A percentile compares a stretch with the other conserved stretches of the same genome.
Conservation (phyloP, 2,888 invertebrate species). For the Cosmopolites sordidus region DNA sequence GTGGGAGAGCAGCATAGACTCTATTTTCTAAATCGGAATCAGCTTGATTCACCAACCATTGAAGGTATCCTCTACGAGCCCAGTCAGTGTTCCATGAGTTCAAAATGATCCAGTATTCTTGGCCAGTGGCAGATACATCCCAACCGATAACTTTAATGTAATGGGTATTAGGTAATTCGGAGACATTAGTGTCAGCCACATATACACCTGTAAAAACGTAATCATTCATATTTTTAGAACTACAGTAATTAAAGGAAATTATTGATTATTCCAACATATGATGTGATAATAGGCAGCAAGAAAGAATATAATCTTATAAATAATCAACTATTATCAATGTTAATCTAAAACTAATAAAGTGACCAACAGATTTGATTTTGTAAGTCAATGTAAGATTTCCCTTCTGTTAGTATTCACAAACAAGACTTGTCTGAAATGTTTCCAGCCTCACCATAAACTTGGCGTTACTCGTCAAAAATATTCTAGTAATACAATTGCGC, state of each 20-base stretch:
- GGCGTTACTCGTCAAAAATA: too few relatives aligned
- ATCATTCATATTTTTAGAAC: background rate
- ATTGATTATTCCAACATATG: too few relatives aligned
- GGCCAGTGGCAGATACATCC: constrained; percentile 2
- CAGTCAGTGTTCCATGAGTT: constrained; percentile 13
- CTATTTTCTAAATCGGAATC: background rate
- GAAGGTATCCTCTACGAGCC: constrained; percentile 6
- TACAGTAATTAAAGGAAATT: background rate
- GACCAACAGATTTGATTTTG: too few relatives aligned
- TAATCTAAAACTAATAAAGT: too few relatives aligned
- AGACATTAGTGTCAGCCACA: background rate
- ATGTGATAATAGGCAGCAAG: too few relatives aligned
- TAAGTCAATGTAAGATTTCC: too few relatives aligned
- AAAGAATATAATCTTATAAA: too few relatives aligned
- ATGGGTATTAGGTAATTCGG: background rate
- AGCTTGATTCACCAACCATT: constrained; percentile 12
- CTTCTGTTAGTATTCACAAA: too few relatives aligned
- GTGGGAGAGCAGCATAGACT: constrained; percentile 9
- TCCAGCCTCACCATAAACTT: too few relatives aligned
- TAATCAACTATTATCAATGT: too few relatives aligned
- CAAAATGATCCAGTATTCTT: constrained; percentile 7
- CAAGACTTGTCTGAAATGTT: too few relatives aligned
- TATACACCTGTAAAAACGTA: constrained; percentile 7
- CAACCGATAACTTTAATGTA: constrained; percentile 9
- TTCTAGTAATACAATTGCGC: too few relatives aligned